A percentile compares a stretch with the other conserved stretches of the same genome.
phyloP scores from a whole-genome alignment of 2,113 vertebrate species.

The Pseudonaja textilis region DNA sequence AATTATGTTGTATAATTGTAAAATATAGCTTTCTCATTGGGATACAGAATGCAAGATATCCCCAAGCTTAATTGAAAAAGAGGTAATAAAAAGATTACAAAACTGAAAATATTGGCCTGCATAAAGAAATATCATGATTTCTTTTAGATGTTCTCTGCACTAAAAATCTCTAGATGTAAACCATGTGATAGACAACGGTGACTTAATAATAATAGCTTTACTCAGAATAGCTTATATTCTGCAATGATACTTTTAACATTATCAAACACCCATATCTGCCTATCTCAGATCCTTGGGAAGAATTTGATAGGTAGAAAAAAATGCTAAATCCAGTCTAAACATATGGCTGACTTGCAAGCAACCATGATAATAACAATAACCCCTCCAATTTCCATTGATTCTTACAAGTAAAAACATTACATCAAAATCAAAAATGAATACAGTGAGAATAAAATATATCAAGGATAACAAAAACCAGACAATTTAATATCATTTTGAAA shows the following conservation, averaged over 20 bases:
- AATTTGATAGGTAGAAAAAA: background rate
- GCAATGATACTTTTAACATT: background rate
- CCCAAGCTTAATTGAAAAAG: conserved; percentile 15
- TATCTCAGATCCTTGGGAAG: background rate
- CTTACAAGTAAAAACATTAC: background rate
- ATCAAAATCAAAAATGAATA: background rate
- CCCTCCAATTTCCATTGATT: background rate
- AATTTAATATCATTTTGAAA: background rate
- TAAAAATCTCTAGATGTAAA: conserved; percentile 20
- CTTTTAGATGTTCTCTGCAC: conserved; percentile 4
- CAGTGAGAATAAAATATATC: background rate
- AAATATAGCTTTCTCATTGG: conserved; percentile 21
- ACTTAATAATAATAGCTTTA: background rate
- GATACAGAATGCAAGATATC: background rate
- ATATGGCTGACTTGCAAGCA: background rate
- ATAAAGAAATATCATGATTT: background rate
- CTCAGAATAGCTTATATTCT: background rate
- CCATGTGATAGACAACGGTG: background rate
- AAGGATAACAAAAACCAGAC: background rate
- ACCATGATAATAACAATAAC: background rate
- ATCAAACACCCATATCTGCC: background rate
- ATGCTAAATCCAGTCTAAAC: background rate
- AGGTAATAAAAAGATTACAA: background rate
- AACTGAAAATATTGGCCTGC: background rate
- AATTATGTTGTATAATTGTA: background rate